Evolutionary conservation across 2,797 vertebrate genomes (phyloP).

Genomic region (Phrynocephalus forsythii): DNA sequence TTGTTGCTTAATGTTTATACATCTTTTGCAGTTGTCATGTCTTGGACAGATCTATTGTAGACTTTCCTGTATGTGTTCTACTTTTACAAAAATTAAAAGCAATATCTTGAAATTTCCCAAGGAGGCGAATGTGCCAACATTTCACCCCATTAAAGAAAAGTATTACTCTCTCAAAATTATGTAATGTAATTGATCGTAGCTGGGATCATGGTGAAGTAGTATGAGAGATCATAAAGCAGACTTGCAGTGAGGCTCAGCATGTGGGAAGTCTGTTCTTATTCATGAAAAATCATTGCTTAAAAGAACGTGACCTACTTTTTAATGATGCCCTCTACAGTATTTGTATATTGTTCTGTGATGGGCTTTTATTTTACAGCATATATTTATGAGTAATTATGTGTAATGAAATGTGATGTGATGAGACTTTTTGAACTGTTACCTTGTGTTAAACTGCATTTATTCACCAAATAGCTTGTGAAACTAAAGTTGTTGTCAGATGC

Average conservation of each 20-base stretch:
- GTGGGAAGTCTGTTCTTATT: slow-evolving; percentile 59
- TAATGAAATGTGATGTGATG: slow-evolving; percentile 64
- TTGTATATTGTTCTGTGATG: slow-evolving; percentile 68
- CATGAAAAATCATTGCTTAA: slow-evolving; percentile 61
- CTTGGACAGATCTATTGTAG: slow-evolving; percentile 40
- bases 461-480: slow-evolving; percentile 65
- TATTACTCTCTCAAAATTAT: slow-evolving; percentile 4
- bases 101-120: slow-evolving; percentile 66
- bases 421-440: slow-evolving; percentile 58
- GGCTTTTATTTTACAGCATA: slow-evolving; percentile 62
- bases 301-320: slow-evolving; percentile 52
- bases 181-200: slow-evolving; percentile 45
- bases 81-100: slow-evolving; percentile 59
- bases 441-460: slow-evolving; percentile 63
- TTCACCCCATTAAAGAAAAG: slow-evolving; percentile 33
- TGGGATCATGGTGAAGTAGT: slow-evolving; percentile 48
- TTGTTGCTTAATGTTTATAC: slow-evolving; percentile 56
- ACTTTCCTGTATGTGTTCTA: slow-evolving; percentile 43
- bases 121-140: slow-evolving; percentile 34
- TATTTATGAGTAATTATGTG: slow-evolving; percentile 65
- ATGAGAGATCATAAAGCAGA: slow-evolving; percentile 59
- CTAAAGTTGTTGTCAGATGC: slow-evolving; percentile 56
- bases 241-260: slow-evolving; percentile 48
- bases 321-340: slow-evolving; percentile 57
- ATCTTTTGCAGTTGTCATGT: slow-evolving; percentile 56